These are phyloP conservation scores for Hirtodrosophila alboralis DNA, from an alignment of 2,888 invertebrate genomes.

Conservation along the genomic window DNA sequence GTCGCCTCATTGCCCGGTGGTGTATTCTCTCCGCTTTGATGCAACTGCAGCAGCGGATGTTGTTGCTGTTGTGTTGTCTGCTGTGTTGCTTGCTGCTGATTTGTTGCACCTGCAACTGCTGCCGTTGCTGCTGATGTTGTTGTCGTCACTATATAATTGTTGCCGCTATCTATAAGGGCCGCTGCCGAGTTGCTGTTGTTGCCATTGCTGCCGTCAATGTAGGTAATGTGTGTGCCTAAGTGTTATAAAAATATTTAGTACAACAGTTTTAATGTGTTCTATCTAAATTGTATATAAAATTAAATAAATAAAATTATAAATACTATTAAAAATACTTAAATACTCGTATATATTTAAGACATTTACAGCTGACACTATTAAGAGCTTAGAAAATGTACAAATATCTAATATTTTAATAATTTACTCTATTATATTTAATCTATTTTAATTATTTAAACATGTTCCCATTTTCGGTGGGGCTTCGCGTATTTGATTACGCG, in stretches of 20 bases:
- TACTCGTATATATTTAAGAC: slow-evolving; percentile 21
- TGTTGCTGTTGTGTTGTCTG: slow-evolving; percentile 38
- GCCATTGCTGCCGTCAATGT: slow-evolving; percentile 74
- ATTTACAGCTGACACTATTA: slow-evolving; percentile 11
- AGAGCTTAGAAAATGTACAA: neutral
- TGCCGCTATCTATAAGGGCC: slow-evolving; percentile 71
- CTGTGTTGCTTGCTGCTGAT: slow-evolving; percentile 37
- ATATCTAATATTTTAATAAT: too few species aligned
- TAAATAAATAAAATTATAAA: slow-evolving; percentile 1
- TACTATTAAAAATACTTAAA: slow-evolving; percentile 5
- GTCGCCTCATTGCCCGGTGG: slow-evolving; percentile 74
- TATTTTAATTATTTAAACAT: too few species aligned
- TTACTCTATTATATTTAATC: too few species aligned
- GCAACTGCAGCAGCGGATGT: slow-evolving; percentile 58
- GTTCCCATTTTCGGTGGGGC: too few species aligned
- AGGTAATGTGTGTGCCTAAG: slow-evolving; percentile 74
- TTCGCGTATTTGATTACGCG: too few species aligned
- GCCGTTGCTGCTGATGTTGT: slow-evolving; percentile 83
- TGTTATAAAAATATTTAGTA: slow-evolving; percentile 1
- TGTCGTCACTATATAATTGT: slow-evolving; percentile 79
- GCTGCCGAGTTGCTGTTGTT: slow-evolving; percentile 45
- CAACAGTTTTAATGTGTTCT: neutral
- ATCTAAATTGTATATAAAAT: neutral
- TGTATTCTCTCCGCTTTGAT: slow-evolving; percentile 72
- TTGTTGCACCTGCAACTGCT: slow-evolving; percentile 22